Conservation (phyloP, 2,113 vertebrate genomes). For the Holacanthus passer region DNA sequence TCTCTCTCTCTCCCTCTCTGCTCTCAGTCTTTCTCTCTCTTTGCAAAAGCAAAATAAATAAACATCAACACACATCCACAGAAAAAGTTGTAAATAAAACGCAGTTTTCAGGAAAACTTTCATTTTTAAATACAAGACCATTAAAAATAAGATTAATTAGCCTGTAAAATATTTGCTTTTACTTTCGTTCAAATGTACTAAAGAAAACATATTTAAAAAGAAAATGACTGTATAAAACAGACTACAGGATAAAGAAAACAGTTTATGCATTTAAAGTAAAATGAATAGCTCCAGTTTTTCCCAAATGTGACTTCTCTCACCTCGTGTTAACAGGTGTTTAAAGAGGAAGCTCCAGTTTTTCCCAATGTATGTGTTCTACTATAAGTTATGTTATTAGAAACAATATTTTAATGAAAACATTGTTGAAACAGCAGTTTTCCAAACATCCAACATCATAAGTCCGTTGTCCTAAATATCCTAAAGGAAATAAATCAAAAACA, state of each 20-base stretch:
- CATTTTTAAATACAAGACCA: neutral
- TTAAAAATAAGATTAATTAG: neutral
- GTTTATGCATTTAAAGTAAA: too few relatives aligned
- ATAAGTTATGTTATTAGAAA: neutral
- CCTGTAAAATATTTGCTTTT: neutral
- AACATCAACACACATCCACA: neutral
- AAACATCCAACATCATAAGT: neutral
- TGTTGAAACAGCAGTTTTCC: neutral
- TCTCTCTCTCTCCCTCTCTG: slow-evolving; percentile 52
- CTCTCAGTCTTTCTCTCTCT: too few relatives aligned
- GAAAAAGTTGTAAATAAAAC: neutral
- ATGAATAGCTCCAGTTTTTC: too few relatives aligned
- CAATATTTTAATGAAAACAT: neutral
- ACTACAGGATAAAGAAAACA: too few relatives aligned
- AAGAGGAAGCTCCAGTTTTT: neutral
- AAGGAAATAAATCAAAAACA: neutral
- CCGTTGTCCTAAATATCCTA: fast-evolving
- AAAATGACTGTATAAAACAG: too few relatives aligned
- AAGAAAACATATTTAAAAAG: neutral
- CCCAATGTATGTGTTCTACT: neutral
- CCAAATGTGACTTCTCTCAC: neutral
- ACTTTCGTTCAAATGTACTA: neutral
- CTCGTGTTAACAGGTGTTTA: neutral
- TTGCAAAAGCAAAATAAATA: neutral
- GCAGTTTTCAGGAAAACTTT: neutral